Evolutionary conservation across 2,888 invertebrate genomes (phyloP).

Genomic region (Amphipoea oculea): DNA sequence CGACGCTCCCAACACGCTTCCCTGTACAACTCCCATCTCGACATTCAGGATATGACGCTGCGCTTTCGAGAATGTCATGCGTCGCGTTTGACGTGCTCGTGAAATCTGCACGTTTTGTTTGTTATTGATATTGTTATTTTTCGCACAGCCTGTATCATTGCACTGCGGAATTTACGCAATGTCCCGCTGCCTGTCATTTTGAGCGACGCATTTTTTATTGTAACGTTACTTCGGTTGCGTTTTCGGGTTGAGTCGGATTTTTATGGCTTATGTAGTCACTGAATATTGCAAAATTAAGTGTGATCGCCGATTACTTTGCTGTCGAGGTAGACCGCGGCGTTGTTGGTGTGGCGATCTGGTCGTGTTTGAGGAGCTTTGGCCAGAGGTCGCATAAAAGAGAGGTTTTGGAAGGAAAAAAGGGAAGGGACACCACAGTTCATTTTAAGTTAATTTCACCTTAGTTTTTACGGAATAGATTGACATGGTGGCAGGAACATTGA

Average conservation of each 20-base stretch:
- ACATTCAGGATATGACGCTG: constrained; percentile 84
- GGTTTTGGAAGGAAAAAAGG: neutral
- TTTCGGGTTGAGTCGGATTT: constrained; percentile 13
- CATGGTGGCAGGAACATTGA: too few species aligned
- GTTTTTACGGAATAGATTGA: neutral
- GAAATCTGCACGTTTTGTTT: constrained; percentile 76
- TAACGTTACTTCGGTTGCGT: constrained; percentile 3
- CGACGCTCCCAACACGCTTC: neutral
- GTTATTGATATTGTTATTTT: constrained; percentile 69
- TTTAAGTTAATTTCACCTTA: neutral
- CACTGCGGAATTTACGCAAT: constrained; percentile 35
- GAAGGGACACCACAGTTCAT: too few species aligned
- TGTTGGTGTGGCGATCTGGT: neutral
- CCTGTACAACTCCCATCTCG: constrained; percentile 21
- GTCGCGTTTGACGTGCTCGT: constrained; percentile 78
- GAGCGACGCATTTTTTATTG: constrained; percentile 25
- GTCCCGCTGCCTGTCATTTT: constrained; percentile 23
- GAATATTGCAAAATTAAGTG: neutral
- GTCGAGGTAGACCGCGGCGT: neutral
- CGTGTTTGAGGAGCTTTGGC: neutral
- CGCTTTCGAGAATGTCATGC: constrained; percentile 78
- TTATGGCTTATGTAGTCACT: neutral
- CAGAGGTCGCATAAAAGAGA: neutral
- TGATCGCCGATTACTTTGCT: neutral
- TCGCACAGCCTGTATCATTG: constrained; percentile 61